Evolutionary conservation across 92 coral and sea anemone species (phyloP).

Genomic region (Ricordea florida): DNA sequence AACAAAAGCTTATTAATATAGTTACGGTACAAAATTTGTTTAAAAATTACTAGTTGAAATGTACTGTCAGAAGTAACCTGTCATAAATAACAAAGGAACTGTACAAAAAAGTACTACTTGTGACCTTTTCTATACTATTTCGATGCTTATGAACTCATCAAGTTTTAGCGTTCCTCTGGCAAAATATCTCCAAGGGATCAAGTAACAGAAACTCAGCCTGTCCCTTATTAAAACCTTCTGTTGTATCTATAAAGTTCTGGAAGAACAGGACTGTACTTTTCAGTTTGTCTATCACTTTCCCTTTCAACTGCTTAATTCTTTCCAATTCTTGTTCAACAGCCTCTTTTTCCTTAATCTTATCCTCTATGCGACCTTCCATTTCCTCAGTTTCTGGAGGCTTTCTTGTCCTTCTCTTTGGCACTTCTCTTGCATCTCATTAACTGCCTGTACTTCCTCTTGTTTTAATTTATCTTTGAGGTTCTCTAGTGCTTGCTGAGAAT

Average conservation of each 20-base stretch:
- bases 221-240: conserved; percentile 85
- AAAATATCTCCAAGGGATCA: conserved; percentile 11
- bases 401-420: conserved; percentile 62
- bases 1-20: too few species aligned
- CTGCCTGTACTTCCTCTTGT: conserved; percentile 60
- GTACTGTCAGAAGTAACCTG: too few species aligned
- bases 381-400: conserved; percentile 56
- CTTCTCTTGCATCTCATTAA: conserved; percentile 60
- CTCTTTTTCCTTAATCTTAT: conserved; percentile 45
- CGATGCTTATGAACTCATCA: too few species aligned
- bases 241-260: conserved; percentile 86
- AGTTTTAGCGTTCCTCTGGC: background rate
- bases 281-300: conserved; percentile 65
- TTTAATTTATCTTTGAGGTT: conserved; percentile 73
- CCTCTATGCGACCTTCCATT: conserved; percentile 53
- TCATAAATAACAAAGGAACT: too few species aligned
- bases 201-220: conserved; percentile 82
- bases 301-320: conserved; percentile 40
- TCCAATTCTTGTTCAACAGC: conserved; percentile 50
- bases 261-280: conserved; percentile 67
- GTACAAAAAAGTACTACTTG: too few species aligned
- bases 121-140: too few species aligned
- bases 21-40: too few species aligned
- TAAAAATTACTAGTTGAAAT: too few species aligned
- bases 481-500: conserved; percentile 73